Evolutionary conservation across 2,888 invertebrate species (phyloP).

Genomic region (Corbicula japonica): DNA sequence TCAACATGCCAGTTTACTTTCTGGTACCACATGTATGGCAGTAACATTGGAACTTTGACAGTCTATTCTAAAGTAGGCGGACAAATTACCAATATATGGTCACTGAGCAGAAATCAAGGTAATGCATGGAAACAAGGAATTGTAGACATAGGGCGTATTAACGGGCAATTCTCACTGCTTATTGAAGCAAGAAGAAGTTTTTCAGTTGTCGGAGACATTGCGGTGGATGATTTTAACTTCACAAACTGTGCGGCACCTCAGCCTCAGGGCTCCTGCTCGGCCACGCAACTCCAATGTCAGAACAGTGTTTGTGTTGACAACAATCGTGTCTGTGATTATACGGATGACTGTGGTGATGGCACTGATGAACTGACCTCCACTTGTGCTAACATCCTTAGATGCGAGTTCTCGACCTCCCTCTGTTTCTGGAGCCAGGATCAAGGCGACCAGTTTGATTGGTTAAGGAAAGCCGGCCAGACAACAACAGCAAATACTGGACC

Average conservation of each 20-base stretch:
- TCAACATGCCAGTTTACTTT: conserved; percentile 91
- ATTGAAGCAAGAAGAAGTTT: conserved; percentile 75
- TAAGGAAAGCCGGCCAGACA: conserved; percentile 68
- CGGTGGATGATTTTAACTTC: conserved; percentile 80
- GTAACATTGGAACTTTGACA: conserved; percentile 73
- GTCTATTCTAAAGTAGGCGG: conserved; percentile 62
- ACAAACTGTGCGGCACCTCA: conserved; percentile 77
- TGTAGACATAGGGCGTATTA: conserved; percentile 78
- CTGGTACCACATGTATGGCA: conserved; percentile 82
- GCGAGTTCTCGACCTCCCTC: conserved; percentile 80
- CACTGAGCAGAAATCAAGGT: conserved; percentile 61
- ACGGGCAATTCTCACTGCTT: conserved; percentile 71
- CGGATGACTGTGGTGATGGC: conserved; percentile 83
- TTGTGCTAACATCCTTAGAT: conserved; percentile 66
- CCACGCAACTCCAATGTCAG: conserved; percentile 64
- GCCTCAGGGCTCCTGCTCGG: conserved; percentile 67
- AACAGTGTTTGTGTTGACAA: conserved; percentile 79
- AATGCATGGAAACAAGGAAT: conserved; percentile 74
- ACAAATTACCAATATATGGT: conserved; percentile 64
- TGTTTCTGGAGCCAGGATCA: conserved; percentile 81
- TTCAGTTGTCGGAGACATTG: conserved; percentile 75
- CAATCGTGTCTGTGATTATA: conserved; percentile 79
- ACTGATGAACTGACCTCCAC: conserved; percentile 66
- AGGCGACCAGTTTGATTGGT: conserved; percentile 80
- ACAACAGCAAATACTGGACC: conserved; percentile 74